These are phyloP conservation scores for Gobio gobio DNA, from an alignment of 2,113 vertebrate species.

Conservation along the genomic window DNA sequence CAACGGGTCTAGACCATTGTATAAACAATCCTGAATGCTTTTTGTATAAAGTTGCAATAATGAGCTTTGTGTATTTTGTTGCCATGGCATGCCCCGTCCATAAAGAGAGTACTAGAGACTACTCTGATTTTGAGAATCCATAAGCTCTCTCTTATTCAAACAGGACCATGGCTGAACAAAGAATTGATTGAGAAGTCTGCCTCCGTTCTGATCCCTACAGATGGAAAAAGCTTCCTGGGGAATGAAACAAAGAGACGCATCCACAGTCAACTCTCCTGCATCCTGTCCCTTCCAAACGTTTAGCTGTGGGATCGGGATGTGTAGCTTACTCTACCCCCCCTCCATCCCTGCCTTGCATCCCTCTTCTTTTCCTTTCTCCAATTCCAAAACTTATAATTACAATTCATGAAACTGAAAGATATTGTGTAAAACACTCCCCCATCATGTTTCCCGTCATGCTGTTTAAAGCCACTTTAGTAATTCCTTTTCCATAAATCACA, in stretches of 20 bases:
- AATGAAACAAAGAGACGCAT: constrained; percentile 35
- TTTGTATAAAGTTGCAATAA: constrained; percentile 27
- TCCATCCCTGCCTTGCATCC: background rate
- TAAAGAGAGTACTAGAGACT: background rate
- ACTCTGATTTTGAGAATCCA: constrained; percentile 68
- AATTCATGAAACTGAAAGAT: background rate
- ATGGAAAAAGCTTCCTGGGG: constrained; percentile 47
- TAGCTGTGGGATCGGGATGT: background rate
- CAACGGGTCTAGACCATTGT: constrained; percentile 7
- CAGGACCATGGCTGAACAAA: constrained; percentile 70
- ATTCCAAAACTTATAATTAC: background rate
- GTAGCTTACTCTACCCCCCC: background rate
- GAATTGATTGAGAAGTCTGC: constrained; percentile 65
- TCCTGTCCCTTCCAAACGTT: constrained; percentile 35
- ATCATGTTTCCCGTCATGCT: background rate
- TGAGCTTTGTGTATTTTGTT: constrained; percentile 16
- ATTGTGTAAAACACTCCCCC: background rate
- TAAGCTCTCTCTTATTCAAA: constrained; percentile 71
- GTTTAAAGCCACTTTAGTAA: background rate
- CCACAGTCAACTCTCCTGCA: constrained; percentile 24
- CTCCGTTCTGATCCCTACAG: constrained; percentile 61
- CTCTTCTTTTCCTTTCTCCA: background rate
- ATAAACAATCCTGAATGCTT: constrained; percentile 19
- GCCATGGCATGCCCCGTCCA: constrained; percentile 10
- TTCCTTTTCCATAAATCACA: background rate